phyloP scores from a whole-genome alignment of 2,888 invertebrate genomes.

The Pogonocherus hispidulus region DNA sequence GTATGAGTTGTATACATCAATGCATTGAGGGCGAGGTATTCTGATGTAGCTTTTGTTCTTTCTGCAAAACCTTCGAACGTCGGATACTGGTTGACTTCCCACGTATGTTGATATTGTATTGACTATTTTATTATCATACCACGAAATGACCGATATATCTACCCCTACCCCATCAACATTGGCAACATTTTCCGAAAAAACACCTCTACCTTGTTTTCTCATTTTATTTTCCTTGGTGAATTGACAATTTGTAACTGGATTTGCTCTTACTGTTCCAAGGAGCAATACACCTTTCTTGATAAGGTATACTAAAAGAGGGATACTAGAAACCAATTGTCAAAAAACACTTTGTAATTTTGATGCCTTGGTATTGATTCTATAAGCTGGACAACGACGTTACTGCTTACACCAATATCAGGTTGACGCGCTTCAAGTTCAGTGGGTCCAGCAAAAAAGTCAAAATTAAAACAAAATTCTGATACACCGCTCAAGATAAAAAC shows the following conservation, averaged over 20 bases:
- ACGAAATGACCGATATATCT: background rate
- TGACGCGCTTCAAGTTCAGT: too few relatives aligned
- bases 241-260: background rate
- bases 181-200: background rate
- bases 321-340: constrained; percentile 3
- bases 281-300: background rate
- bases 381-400: constrained; percentile 1
- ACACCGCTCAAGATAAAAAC: constrained; percentile 4
- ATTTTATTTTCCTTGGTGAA: background rate
- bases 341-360: constrained; percentile 4
- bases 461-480: background rate
- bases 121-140: constrained; percentile 2
- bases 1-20: constrained; percentile 42
- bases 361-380: background rate
- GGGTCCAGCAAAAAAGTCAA: background rate
- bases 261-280: background rate
- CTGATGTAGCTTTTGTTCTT: background rate
- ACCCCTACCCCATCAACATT: background rate
- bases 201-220: background rate
- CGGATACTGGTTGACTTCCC: background rate
- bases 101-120: background rate
- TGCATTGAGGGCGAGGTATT: background rate
- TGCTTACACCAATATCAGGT: background rate
- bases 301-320: background rate
- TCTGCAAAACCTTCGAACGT: background rate